Base-by-base conservation (phyloP, 2,797 vertebrate species). In the Amblyopsis hoosieri region DNA sequence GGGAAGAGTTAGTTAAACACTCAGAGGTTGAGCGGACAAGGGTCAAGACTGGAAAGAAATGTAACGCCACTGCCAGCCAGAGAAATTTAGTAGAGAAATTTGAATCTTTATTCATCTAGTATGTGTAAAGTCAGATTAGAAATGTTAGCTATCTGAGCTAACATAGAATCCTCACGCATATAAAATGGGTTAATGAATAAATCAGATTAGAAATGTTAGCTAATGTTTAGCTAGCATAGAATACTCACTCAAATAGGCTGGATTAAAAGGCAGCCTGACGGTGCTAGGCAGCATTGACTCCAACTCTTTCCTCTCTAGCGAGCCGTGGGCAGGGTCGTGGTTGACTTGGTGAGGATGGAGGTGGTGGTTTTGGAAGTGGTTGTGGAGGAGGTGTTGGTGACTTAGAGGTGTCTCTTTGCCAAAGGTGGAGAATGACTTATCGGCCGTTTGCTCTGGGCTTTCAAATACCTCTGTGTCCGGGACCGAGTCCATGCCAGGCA, bases 401-500 rank as follows among this genome's bases (percentile, higher is more conserved):
- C 78, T 73, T 69, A 72, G 80, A 80, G 93, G 89, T 88, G 94
- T 95, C 89, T 95, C 95, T 91, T 95, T 96, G 91, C 95, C 95
- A 14, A 96, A 96, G 71, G 95, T 96, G 85, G 95, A 96, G 92
- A 96, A 96, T 71, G 95, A 95, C 78, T 93, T 91, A 91, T 96
- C 94, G 77, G 90, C 92, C 2, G 92, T 89, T 79, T 93, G 93
- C 87, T 93, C 93, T 62, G 94, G 93, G 75, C 93, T 89, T 89
- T 95, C 94, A 92, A 95, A 96, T 94, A 98, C 98, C 88, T 98
- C 97, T 81, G 96, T 96, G 93, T 98, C 96, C 75, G 97, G 96
- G 89, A 99, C 95, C 6, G 96, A 96, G 90, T 99, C 97, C 97
- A 99, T 99, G 86, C 97, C 97, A 1, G 97, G 97, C 45, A 99